Base-by-base conservation (phyloP, 2,797 vertebrate genomes). In the Cuniculus paca region DNA sequence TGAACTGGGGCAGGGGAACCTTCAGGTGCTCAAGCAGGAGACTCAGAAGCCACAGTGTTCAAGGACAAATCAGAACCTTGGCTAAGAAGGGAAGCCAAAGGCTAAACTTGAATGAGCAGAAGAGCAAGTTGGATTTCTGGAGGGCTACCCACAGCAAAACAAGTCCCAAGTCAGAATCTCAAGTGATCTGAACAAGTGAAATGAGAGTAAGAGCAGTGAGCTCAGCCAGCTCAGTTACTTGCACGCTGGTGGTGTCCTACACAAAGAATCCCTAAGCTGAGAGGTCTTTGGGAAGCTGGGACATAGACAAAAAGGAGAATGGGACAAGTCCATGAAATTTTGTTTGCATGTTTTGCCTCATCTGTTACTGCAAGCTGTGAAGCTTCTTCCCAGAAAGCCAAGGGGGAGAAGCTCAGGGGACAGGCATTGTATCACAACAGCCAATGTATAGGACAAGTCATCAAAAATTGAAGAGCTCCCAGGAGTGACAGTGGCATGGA, bases 61-160 rank as follows among this genome's bases (percentile, higher is more conserved):
- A 72, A 86, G 14, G 22, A 39, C 24, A 34, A 95, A 52, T 75
- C 58, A 95, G 60, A 82, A 78, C 3, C 10, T 52, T 77, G 61
- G 60, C 19, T 81, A 82, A 79, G 19, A 90, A 92, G 34, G 31
- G 34, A 95, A 89, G 36, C 6, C 77, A 95, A 54, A 77, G 54
- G 17, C 65, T 14, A 95, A 70, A 34, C 28, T 11, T 26, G n/a
- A 48, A 74, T 42, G 52, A 92, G 4, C 11, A 84, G 17, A 60
- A 63, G 42, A 52, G 84, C 14, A 48, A 36, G 28, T 2, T 90
- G 78, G 48, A 85, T 88, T 90, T 91, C 72, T 80, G 19, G 56
- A 96, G 28, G 34, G 45, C 1, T 52, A 72, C 28, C 61, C 11
- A 42, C 17, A 61, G 20, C 28, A 84, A 96, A 91, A 80, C 6